phyloP scores from a whole-genome alignment of 92 coral and sea anemone genomes.

The Phenganax subtilis region DNA sequence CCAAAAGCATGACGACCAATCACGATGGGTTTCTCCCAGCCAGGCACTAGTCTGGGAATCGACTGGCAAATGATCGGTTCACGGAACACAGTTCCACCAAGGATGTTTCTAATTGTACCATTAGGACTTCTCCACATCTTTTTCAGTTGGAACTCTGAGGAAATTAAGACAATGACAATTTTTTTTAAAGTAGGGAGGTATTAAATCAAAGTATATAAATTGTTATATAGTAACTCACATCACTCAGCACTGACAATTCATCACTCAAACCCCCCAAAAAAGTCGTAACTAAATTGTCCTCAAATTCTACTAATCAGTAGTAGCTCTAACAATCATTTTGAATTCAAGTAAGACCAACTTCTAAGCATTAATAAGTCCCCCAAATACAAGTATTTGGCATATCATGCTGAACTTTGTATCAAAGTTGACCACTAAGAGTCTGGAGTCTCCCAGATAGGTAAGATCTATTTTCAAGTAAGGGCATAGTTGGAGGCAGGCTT shows the following conservation, averaged over 20 bases:
- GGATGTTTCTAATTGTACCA: slow-evolving; percentile 96
- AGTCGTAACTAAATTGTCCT: too few species aligned
- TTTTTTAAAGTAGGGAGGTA: neutral
- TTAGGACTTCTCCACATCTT: slow-evolving; percentile 99
- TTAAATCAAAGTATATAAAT: neutral
- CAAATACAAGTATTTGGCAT: neutral
- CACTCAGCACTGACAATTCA: neutral
- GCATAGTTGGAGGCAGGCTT: neutral
- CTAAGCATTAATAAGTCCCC: too few species aligned
- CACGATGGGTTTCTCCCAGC: slow-evolving; percentile 91
- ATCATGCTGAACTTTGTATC: neutral
- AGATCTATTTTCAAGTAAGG: neutral
- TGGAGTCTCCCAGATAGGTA: too few species aligned
- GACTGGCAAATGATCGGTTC: slow-evolving; percentile 95
- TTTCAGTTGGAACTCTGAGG: slow-evolving; percentile 76
- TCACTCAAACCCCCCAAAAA: too few species aligned
- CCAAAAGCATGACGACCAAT: slow-evolving; percentile 99
- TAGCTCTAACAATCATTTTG: too few species aligned
- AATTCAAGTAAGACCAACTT: too few species aligned
- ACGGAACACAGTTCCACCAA: slow-evolving; percentile 98
- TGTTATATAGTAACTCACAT: neutral
- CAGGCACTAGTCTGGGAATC: slow-evolving; percentile 94
- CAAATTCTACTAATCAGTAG: too few species aligned
- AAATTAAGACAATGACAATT: neutral
- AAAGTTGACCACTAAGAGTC: neutral